These are phyloP conservation scores for Dreissena rostriformis DNA, from an alignment of 1,140 invertebrate species.

Conservation along the genomic window DNA sequence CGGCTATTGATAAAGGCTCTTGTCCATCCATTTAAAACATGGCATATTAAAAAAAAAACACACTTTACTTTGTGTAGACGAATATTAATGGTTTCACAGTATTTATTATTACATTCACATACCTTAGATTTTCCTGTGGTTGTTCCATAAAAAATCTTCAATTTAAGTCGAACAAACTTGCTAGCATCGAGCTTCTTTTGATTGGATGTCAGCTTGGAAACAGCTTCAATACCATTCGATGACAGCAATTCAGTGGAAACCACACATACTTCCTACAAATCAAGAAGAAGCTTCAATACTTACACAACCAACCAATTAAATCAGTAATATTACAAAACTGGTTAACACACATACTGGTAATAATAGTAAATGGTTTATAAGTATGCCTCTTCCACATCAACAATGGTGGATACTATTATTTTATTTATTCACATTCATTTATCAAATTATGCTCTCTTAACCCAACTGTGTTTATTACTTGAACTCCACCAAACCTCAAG, in stretches of 20 bases:
- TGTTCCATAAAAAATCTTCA: constrained; percentile 81
- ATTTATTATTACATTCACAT: not conserved
- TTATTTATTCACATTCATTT: no score
- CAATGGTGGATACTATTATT: no score
- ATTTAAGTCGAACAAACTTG: constrained; percentile 54
- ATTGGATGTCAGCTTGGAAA: not conserved
- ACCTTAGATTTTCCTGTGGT: constrained; percentile 82
- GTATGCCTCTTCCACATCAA: no score
- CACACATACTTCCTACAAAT: not conserved
- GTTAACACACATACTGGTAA: no score
- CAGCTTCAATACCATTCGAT: not conserved
- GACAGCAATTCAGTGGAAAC: not conserved
- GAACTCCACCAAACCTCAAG: no score
- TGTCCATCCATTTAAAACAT: not conserved
- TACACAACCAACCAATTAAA: not conserved
- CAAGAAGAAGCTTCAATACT: not conserved
- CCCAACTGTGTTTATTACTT: no score
- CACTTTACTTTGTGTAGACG: no score
- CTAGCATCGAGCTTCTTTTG: constrained; percentile 53
- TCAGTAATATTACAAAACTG: no score
- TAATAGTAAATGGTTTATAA: no score
- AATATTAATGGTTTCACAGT: no score
- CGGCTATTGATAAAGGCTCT: not conserved
- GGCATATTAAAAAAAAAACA: no score
- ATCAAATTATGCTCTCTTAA: no score